These are phyloP conservation scores for Plectropomus leopardus DNA, from an alignment of 2,113 vertebrate genomes.

Conservation along the genomic window DNA sequence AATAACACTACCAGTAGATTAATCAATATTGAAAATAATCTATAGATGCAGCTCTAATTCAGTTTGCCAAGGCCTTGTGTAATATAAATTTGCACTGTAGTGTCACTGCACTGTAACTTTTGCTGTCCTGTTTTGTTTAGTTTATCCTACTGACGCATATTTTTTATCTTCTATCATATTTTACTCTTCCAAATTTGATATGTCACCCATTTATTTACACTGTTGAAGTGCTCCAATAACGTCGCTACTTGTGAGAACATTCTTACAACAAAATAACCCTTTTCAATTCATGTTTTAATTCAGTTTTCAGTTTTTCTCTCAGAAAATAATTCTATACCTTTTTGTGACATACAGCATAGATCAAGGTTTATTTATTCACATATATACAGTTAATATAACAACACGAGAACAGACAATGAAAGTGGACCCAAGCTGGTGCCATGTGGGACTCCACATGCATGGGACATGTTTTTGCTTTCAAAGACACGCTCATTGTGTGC, in stretches of 20 bases:
- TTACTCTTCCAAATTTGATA: not conserved
- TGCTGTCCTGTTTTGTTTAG: not conserved
- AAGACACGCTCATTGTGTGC: too few relatives aligned
- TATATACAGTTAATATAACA: not conserved
- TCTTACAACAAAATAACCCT: not conserved
- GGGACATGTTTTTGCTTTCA: not conserved
- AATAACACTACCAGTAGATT: too few relatives aligned
- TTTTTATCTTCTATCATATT: too few relatives aligned
- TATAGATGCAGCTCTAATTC: too few relatives aligned
- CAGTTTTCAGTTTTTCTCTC: not conserved
- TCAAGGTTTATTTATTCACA: not conserved
- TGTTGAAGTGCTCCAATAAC: not conserved
- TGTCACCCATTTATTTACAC: not conserved
- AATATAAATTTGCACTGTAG: too few relatives aligned
- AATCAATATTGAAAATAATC: too few relatives aligned
- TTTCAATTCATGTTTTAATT: not conserved
- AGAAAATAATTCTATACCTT: not conserved
- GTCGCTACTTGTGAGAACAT: not conserved
- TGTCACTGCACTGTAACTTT: not conserved
- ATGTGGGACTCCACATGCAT: not conserved
- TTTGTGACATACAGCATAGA: not conserved
- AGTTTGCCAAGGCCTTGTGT: too few relatives aligned
- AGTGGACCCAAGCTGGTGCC: not conserved
- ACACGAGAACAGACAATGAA: not conserved
- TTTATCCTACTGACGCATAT: not conserved